Conservation (phyloP, 2,113 vertebrate species). For the Petroica traversi region DNA sequence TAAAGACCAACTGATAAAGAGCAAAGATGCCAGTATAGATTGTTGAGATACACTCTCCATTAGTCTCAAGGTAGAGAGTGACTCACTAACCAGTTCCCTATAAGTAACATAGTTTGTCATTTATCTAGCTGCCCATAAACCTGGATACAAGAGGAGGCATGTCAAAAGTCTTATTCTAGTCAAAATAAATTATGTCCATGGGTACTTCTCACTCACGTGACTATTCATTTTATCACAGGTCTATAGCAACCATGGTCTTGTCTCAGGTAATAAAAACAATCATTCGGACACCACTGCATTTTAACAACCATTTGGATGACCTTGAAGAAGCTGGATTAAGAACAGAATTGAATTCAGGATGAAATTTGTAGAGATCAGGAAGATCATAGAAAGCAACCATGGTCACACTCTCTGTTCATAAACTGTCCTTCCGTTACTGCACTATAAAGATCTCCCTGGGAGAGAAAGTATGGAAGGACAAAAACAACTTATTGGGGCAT, state of each 20-base stretch:
- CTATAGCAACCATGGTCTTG: neutral
- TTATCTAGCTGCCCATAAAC: neutral
- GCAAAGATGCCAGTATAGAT: neutral
- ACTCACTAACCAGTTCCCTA: neutral
- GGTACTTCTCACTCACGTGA: neutral
- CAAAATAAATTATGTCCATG: neutral
- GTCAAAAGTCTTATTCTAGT: neutral
- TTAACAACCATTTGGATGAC: neutral
- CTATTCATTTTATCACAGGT: neutral
- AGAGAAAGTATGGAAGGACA: neutral
- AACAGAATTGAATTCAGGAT: neutral
- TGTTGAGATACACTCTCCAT: neutral
- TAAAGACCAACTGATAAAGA: neutral
- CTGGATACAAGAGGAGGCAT: neutral
- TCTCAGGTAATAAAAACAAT: neutral
- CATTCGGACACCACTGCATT: neutral
- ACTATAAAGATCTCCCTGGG: neutral
- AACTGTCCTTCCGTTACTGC: neutral
- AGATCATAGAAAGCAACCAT: neutral
- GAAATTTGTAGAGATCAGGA: neutral
- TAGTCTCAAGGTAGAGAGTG: neutral
- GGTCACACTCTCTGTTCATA: neutral
- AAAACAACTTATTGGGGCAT: neutral
- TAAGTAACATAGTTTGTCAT: neutral
- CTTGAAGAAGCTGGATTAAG: neutral